Evolutionary conservation across 2,113 vertebrate genomes (phyloP).

Genomic region (Psittacara wagleri): DNA sequence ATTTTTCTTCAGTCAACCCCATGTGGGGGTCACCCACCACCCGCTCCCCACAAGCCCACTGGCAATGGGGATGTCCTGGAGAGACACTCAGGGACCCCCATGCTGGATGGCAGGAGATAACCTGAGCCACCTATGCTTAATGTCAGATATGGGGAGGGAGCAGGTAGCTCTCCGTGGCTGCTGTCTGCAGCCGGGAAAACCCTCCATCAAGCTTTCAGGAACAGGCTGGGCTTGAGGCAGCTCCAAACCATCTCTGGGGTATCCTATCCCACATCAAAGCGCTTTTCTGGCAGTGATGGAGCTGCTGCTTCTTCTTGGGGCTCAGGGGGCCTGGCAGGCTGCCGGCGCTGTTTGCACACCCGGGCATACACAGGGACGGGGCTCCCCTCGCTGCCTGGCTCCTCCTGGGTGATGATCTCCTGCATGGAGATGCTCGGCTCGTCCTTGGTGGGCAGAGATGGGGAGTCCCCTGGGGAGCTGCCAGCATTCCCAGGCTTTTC

Average conservation of each 20-base stretch:
- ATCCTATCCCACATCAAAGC: neutral
- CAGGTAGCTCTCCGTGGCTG: neutral
- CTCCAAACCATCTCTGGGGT: neutral
- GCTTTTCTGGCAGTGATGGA: constrained; percentile 20
- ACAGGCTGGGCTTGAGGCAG: neutral
- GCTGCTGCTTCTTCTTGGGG: neutral
- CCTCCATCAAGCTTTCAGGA: neutral
- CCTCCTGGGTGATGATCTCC: neutral
- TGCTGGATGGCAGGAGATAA: neutral
- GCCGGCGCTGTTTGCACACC: neutral
- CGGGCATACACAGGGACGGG: neutral
- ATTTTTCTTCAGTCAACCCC: neutral
- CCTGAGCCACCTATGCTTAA: neutral
- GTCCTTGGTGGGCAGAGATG: fast-evolving
- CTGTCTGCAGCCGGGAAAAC: neutral
- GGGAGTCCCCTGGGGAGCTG: neutral
- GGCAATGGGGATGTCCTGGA: neutral
- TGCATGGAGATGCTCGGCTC: fast-evolving
- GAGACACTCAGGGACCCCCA: neutral
- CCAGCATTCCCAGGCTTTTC: neutral
- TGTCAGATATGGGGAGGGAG: neutral
- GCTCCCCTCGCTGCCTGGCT: neutral
- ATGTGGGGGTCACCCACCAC: fast-evolving
- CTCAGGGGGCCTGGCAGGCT: fast-evolving
- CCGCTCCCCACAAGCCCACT: fast-evolving